Conservation (phyloP, 2,113 vertebrate genomes). For the Poeciliopsis retropinna region DNA sequence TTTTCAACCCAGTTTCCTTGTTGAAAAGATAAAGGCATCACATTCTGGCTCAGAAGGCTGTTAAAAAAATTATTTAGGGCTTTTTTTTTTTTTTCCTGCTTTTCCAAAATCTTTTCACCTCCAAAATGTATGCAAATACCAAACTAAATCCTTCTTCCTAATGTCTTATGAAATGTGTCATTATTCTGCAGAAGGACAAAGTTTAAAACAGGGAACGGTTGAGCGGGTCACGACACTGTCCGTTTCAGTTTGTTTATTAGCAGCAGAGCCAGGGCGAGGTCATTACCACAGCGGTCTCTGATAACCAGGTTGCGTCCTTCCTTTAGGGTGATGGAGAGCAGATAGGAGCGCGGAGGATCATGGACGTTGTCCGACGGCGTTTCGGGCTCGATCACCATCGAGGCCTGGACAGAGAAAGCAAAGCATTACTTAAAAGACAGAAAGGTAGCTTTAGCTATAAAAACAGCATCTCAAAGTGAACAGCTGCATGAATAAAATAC, state of each 20-base stretch:
- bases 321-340: constrained; percentile 90
- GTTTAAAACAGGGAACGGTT: neutral
- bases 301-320: constrained; percentile 92
- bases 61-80: too few relatives aligned
- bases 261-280: neutral
- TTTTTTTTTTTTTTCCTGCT: neutral
- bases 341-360: constrained; percentile 76
- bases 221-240: neutral
- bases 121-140: neutral
- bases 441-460: neutral
- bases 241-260: neutral
- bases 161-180: neutral
- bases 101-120: neutral
- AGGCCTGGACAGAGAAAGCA: constrained; percentile 50
- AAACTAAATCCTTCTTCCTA: neutral
- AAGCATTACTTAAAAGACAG: neutral
- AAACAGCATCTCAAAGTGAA: neutral
- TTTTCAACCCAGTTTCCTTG: neutral
- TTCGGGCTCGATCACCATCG: constrained; percentile 42
- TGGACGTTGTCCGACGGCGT: constrained; percentile 27
- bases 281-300: constrained; percentile 93
- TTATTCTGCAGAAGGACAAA: neutral
- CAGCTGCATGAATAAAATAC: neutral
- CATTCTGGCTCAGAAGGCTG: neutral
- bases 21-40: neutral